phyloP scores from a whole-genome alignment of 2,797 vertebrate species.

The Sebastes matsubarae region DNA sequence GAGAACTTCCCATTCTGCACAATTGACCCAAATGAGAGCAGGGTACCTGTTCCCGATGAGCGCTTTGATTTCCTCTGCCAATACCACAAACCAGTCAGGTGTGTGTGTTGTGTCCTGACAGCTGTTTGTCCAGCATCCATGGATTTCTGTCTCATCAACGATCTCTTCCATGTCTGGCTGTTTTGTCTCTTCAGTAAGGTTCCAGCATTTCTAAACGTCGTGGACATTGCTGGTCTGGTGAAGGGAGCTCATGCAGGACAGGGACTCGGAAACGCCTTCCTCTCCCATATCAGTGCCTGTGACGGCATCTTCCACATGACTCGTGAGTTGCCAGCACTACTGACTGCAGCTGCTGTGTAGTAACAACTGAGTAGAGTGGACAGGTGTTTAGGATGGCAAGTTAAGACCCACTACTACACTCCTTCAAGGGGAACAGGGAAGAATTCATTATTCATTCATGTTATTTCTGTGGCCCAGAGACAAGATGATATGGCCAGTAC shows the following conservation, averaged over 20 bases:
- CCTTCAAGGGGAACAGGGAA: not conserved
- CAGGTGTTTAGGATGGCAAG: slow-evolving; percentile 36
- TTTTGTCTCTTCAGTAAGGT: slow-evolving; percentile 88
- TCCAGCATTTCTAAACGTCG: slow-evolving; percentile 96
- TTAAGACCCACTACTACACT: not conserved
- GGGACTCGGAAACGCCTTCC: slow-evolving; percentile 96
- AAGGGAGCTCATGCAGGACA: slow-evolving; percentile 96
- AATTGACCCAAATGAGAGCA: slow-evolving; percentile 97
- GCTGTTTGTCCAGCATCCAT: not conserved
- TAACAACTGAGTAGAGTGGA: slow-evolving; percentile 23
- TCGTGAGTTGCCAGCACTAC: slow-evolving; percentile 82
- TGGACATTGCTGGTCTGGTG: slow-evolving; percentile 98
- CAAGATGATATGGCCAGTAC: not conserved
- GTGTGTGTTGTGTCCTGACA: slow-evolving; percentile 31
- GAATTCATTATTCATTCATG: not conserved
- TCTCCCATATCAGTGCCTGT: slow-evolving; percentile 97
- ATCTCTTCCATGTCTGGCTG: not conserved
- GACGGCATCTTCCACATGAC: slow-evolving; percentile 98
- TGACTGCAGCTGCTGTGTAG: slow-evolving; percentile 31
- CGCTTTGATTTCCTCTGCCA: slow-evolving; percentile 94
- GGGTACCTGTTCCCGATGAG: slow-evolving; percentile 96
- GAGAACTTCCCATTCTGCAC: slow-evolving; percentile 99
- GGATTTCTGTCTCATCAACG: not conserved
- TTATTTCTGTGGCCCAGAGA: not conserved
- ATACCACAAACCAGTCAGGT: slow-evolving; percentile 97